These are phyloP conservation scores for Microchirus variegatus DNA, from an alignment of 2,797 vertebrate genomes.

Conservation along the genomic window DNA sequence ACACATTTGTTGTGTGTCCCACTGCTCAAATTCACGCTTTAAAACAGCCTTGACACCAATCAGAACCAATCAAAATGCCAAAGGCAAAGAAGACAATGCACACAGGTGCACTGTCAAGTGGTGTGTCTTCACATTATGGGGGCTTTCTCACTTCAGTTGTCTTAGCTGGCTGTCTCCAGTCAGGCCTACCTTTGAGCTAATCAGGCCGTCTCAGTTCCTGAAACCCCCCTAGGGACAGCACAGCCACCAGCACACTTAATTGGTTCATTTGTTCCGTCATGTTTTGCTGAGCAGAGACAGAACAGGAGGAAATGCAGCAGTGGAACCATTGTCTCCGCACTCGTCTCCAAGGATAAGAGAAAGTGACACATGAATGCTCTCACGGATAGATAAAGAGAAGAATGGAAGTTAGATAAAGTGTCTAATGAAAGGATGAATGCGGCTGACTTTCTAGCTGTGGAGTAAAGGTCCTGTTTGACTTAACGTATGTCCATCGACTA, in stretches of 20 bases:
- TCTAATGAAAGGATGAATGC: slow-evolving; percentile 70
- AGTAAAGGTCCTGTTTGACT: slow-evolving; percentile 51
- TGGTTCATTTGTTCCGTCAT: slow-evolving; percentile 86
- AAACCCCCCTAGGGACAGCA: slow-evolving; percentile 66
- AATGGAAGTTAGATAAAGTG: slow-evolving; percentile 74
- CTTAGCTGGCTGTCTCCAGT: slow-evolving; percentile 66
- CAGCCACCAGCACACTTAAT: slow-evolving; percentile 81
- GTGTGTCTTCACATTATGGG: slow-evolving; percentile 39
- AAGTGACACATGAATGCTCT: slow-evolving; percentile 80
- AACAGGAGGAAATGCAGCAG: slow-evolving; percentile 71
- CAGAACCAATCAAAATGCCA: slow-evolving; percentile 47
- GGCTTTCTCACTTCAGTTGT: slow-evolving; percentile 52
- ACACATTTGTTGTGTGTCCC: slow-evolving; percentile 22
- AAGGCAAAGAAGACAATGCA: slow-evolving; percentile 29
- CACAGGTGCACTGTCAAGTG: slow-evolving; percentile 31
- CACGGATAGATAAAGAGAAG: slow-evolving; percentile 75
- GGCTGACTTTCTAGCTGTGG: slow-evolving; percentile 51
- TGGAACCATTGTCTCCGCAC: slow-evolving; percentile 76
- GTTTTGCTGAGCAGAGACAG: slow-evolving; percentile 81
- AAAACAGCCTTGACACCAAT: slow-evolving; percentile 37
- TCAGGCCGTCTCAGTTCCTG: slow-evolving; percentile 77
- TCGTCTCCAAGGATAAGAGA: slow-evolving; percentile 75
- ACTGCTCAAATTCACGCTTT: slow-evolving; percentile 18
- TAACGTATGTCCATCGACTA: slow-evolving; percentile 39
- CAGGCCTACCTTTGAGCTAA: slow-evolving; percentile 77